Percentiles rank a stretch among this genome's conserved stretches.
Evolutionary conservation across 2,888 invertebrate species (phyloP).

Genomic region (Dilophus febrilis): DNA sequence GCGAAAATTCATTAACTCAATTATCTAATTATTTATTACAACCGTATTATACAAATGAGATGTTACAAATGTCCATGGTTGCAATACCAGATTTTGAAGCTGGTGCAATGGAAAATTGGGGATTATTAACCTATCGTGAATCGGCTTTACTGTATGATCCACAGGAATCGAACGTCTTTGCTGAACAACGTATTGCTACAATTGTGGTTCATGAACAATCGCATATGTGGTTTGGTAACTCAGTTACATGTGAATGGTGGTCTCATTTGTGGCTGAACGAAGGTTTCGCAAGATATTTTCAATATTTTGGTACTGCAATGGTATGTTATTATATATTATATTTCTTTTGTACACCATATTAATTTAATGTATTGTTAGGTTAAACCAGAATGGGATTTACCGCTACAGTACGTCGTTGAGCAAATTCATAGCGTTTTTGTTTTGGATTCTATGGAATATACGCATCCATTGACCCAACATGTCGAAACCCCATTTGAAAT

Average conservation of each 20-base stretch:
- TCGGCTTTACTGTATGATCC: constrained; percentile 48
- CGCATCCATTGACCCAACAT: constrained; percentile 39
- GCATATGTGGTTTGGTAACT: constrained; percentile 52
- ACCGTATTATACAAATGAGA: constrained; percentile 35
- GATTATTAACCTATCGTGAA: constrained; percentile 49
- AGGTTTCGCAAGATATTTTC: constrained; percentile 51
- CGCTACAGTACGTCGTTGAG: constrained; percentile 50
- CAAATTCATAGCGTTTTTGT: constrained; percentile 46
- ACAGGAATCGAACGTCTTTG: constrained; percentile 36
- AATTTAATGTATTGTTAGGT: constrained; percentile 28
- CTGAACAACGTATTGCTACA: constrained; percentile 42
- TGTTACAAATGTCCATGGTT: constrained; percentile 63
- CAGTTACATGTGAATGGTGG: constrained; percentile 37
- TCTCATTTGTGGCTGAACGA: constrained; percentile 46
- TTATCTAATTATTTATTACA: constrained; percentile 40
- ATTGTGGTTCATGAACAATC: constrained; percentile 31
- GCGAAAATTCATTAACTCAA: constrained; percentile 32
- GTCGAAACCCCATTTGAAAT: constrained; percentile 41
- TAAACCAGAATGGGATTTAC: constrained; percentile 43
- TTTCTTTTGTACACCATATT: too few species aligned
- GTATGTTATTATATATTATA: constrained; percentile 1
- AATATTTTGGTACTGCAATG: constrained; percentile 43
- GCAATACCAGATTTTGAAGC: constrained; percentile 70
- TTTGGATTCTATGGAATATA: constrained; percentile 37
- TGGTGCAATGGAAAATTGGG: constrained; percentile 90